A percentile compares a stretch with the other conserved stretches of the same genome.
Conservation (phyloP, 2,113 vertebrate genomes). For the Sminthopsis crassicaudata region DNA sequence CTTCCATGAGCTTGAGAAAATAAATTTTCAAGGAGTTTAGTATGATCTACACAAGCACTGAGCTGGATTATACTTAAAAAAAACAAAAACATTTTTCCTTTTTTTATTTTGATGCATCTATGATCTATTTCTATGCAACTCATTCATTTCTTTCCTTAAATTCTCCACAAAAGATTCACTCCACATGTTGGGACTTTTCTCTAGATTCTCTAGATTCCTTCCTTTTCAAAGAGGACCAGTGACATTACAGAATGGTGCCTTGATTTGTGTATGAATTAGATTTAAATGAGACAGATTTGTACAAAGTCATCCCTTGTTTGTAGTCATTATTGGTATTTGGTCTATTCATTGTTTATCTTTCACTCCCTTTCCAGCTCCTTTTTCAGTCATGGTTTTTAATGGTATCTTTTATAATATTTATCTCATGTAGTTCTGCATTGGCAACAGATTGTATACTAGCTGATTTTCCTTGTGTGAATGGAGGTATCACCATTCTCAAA, state of each 20-base stretch:
- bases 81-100: background rate
- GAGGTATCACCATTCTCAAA: too few species aligned
- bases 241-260: background rate
- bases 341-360: background rate
- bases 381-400: background rate
- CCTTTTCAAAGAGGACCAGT: background rate
- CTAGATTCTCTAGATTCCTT: background rate
- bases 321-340: background rate
- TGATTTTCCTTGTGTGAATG: too few species aligned
- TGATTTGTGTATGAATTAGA: background rate
- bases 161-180: background rate
- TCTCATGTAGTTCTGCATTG: background rate
- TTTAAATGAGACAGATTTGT: background rate
- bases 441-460: background rate
- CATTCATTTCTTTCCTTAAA: background rate
- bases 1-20: background rate
- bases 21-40: constrained; percentile 12
- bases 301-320: background rate
- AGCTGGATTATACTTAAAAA: background rate
- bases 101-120: background rate
- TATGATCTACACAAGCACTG: background rate
- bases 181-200: background rate
- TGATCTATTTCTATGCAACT: background rate
- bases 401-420: background rate
- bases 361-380: background rate